Evolutionary conservation across 1,140 invertebrate genomes (phyloP), one percentile per base, ranked within the genome.

Genomic region (Bradysia coprophila): DNA sequence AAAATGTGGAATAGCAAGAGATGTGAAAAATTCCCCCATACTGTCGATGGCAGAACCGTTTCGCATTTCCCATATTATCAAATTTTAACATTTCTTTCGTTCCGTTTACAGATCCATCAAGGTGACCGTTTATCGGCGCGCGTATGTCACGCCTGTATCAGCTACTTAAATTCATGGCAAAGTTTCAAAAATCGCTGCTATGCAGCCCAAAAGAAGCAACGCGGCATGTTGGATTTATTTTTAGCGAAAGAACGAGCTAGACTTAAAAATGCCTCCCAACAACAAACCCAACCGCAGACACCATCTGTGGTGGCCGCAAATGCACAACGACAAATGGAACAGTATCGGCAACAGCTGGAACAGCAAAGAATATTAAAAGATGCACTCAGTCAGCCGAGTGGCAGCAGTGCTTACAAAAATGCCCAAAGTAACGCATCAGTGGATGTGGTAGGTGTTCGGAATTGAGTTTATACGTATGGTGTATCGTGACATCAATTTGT

Each of bases 121-220:
- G 20, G 32, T 9, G 58, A 61, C 51, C 50, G 51, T 2, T 38
- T 61, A 16, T 61, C 58, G 22, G 40, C 51, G 41, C 46, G 57
- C 5, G 60, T 61, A 21, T 61, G 58, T 38, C 58, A 61, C 42
- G 53, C 56, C 37, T 61, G 58, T 48, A 60, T 61, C 40, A 61
- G 58, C 43, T 61, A 59, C 46, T 45, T 61, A 31, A 61, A 61
- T 46, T 59, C 56, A 3, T 61, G 58, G 58, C 58, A 61, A 45
- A 60, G 57, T 43, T 61, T 61, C 41, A 61, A 61, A 43, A 61
- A 61, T 48, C 58, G 58, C 21, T 61, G 56, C 42, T 40, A 55
- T 22, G 53, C 48, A 28, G 53, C 58, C 15, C 58, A 61, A 38
- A 42, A 38, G 2, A 61, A 61, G 49, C 58, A 61, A 45, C 51